Base-by-base conservation (phyloP, 2,888 invertebrate species). In the Sphaerophoria taeniata region DNA sequence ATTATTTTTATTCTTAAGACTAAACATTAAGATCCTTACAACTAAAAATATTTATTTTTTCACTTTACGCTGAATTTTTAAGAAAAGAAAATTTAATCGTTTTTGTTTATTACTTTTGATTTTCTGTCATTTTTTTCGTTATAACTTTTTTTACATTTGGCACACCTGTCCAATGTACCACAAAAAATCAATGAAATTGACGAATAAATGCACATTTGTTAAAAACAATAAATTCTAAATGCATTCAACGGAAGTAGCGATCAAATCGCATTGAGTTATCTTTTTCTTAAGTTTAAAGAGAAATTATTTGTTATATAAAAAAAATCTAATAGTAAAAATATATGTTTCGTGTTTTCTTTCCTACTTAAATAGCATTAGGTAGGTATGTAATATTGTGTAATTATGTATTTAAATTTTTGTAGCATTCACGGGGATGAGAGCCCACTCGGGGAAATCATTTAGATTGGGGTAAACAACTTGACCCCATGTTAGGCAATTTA, bases 401-500 rank as follows among this genome's bases (percentile, higher is more conserved):
- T 49, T 53, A 16, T 61, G 11, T 0, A 12, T 65, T 74, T 55
- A 86, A 60, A 74, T 60, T 60, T n/a, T 65, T 61, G 86, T 87
- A 47, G 84, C 58, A 82, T 88, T 88, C 5, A 63, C 71, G 36
- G 77, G 45, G 16, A 95, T 89, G 94, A 95, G 94, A 94, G 94
- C 95, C 95, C 95, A 95, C 0, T 91, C 92, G 0, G 96, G 96
- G 89, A 95, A 95, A 36, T 92, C 91, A 49, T 93, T 90, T 6
- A 95, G 90, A 84, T 94, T 93, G 45, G 92, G 92, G 90, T 95
- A 97, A 65, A 97, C 94, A 7, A 95, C 91, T 4, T 93, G 92
- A 0, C 96, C 97, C 94, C 96, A 95, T 0, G 96, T 95, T 56
- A 96, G 95, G 90, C 96, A 96, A 16, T 95, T 93, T 0, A 94